phyloP scores from a whole-genome alignment of 1,140 invertebrate species.

The Drosophila pseudoananassae region DNA sequence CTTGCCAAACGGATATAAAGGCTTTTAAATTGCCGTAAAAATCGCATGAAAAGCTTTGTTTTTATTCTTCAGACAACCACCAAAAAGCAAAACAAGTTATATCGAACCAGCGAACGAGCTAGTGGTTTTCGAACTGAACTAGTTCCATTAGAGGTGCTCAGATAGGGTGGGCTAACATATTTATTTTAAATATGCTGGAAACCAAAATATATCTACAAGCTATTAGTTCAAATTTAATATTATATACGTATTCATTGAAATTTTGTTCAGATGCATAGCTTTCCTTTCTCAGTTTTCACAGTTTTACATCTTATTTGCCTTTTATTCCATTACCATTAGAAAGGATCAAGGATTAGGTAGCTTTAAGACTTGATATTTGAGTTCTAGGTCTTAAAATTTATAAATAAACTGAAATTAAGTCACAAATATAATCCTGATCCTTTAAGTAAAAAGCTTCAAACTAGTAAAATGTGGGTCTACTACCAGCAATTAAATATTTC shows the following conservation, averaged over 20 bases:
- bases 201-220: too few species aligned
- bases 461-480: too few species aligned
- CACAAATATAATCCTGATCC: too few species aligned
- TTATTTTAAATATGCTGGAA: too few species aligned
- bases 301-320: neutral
- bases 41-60: slow-evolving; percentile 18
- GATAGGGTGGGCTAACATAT: neutral
- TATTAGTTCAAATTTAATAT: too few species aligned
- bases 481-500: too few species aligned
- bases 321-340: too few species aligned
- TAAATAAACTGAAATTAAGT: too few species aligned
- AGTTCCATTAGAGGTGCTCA: slow-evolving; percentile 5
- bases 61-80: neutral
- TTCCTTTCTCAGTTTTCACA: neutral
- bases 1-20: slow-evolving; percentile 20
- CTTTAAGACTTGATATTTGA: too few species aligned
- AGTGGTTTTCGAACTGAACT: neutral
- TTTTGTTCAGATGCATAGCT: neutral
- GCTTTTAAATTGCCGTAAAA: slow-evolving; percentile 20
- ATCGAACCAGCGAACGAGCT: slow-evolving; percentile 14
- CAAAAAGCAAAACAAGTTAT: slow-evolving; percentile 15
- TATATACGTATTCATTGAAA: neutral
- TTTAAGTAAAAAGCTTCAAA: too few species aligned
- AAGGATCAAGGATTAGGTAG: too few species aligned
- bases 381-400: too few species aligned